Percentiles rank a stretch among this genome's conserved stretches.
Evolutionary conservation across 1,140 invertebrate species (phyloP).

Genomic region (Pteromalus puparum): DNA sequence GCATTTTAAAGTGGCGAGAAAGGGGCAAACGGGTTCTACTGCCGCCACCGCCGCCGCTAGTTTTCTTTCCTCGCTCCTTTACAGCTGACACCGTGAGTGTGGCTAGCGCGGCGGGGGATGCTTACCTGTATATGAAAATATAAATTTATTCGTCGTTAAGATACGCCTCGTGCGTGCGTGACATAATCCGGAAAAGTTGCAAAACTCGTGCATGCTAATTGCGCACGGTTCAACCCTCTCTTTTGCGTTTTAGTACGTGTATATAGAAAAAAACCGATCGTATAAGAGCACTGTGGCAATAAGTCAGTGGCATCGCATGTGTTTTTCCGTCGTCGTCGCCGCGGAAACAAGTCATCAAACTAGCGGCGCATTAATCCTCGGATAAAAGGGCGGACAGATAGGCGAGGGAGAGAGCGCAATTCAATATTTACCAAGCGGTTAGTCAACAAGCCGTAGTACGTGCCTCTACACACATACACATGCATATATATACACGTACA

Average conservation of each 20-base stretch:
- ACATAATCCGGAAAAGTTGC: no score
- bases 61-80: not conserved
- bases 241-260: no score
- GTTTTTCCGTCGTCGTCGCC: not conserved
- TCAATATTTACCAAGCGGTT: constrained; percentile 34
- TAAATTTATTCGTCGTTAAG: no score
- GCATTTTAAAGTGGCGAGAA: constrained; percentile 36
- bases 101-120: no score
- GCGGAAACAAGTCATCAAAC: constrained; percentile 11
- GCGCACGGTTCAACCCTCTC: no score
- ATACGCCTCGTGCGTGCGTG: no score
- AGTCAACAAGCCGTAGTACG: not conserved
- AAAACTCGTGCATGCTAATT: no score
- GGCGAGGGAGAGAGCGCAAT: not conserved
- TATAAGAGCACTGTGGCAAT: no score
- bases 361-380: constrained; percentile 1
- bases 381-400: not conserved
- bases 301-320: not conserved
- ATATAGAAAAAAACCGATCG: no score
- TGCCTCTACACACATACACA: not conserved
- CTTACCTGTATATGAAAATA: no score
- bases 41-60: not conserved
- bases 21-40: constrained; percentile 13
- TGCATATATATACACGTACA: no score
- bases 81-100: no score